Base-by-base conservation (phyloP, 2,113 vertebrate species). In the Lampris megalopsis region DNA sequence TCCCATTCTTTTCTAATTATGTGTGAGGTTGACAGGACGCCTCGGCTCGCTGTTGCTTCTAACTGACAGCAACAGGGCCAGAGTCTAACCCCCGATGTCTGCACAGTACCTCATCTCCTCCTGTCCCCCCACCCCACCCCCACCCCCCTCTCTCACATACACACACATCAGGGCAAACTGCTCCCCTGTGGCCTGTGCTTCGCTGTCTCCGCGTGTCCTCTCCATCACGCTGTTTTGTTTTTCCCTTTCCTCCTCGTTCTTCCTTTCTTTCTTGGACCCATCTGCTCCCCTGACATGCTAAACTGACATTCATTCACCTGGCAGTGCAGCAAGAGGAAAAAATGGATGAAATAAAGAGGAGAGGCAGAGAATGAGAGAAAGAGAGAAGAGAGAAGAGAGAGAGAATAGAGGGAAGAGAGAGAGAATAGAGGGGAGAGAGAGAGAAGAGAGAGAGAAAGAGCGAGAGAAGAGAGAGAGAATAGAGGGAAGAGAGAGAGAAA, bases 211-310 rank as follows among this genome's bases (percentile, higher is more conserved):
- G 48, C 81, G 64, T 63, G 40, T 68, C 56, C 48, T 73, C 49
- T 53, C 65, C 73, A 76, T 83, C 36, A 47, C 10, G 66, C 58
- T 66, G 74, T 63, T 75, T 81, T 76, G 53, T 73, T 71, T 67
- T 79, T 63, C 59, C 24, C 75, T 71, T 68, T 47, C 48, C 71
- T 59, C 63, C 61, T 4, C 11, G 50, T 11, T n/a, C n/a, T 7
- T 53, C 2, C 35, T 58, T 75, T 80, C 63, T 72, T 45, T 65
- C 68, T 79, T 70, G 56, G 74, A 43, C 92, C 95, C 96, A 98
- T 97, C 96, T 97, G 96, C 94, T 95, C 87, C 88, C 87, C 95
- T 96, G 95, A 95, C 94, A 79, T 3, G 86, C 90, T 86, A 85
- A 77, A 62, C 88, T 89, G 59, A 84, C 77, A 88, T 91, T 92